phyloP scores from a whole-genome alignment of 1,140 invertebrate genomes.

The Globodera rostochiensis region DNA sequence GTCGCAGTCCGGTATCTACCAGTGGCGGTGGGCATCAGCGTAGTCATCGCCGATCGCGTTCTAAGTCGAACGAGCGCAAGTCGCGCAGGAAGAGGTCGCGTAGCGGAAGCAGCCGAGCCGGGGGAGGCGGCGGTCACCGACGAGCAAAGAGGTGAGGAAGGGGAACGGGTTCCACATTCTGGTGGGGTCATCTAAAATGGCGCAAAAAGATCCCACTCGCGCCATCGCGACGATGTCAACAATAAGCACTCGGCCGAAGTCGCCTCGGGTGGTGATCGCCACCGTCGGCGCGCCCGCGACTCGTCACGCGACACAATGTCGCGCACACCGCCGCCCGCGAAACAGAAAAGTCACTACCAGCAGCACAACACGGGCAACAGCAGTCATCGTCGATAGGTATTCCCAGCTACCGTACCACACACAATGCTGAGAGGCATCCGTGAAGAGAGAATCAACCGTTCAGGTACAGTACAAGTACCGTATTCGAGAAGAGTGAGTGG shows the following conservation, averaged over 20 bases:
- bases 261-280: no score
- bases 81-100: background rate
- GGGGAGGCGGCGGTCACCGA: no score
- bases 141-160: no score
- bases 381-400: background rate
- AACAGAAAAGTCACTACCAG: background rate
- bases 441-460: background rate
- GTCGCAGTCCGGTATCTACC: background rate
- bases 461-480: background rate
- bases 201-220: background rate
- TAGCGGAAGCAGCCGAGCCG: no score
- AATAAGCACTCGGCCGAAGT: background rate
- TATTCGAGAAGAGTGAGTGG: background rate
- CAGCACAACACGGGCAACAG: background rate
- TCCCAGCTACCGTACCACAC: background rate
- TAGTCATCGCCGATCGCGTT: background rate
- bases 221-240: background rate
- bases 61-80: background rate
- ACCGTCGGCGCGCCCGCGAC: background rate
- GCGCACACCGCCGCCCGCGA: background rate
- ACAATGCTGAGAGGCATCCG: background rate
- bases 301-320: background rate
- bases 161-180: no score
- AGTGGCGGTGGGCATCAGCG: background rate
- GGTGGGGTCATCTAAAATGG: no score